Percentiles rank a stretch among this genome's conserved stretches.
These are phyloP conservation scores for Atractosteus spatula DNA, from an alignment of 2,113 vertebrate species.

Conservation along the genomic window DNA sequence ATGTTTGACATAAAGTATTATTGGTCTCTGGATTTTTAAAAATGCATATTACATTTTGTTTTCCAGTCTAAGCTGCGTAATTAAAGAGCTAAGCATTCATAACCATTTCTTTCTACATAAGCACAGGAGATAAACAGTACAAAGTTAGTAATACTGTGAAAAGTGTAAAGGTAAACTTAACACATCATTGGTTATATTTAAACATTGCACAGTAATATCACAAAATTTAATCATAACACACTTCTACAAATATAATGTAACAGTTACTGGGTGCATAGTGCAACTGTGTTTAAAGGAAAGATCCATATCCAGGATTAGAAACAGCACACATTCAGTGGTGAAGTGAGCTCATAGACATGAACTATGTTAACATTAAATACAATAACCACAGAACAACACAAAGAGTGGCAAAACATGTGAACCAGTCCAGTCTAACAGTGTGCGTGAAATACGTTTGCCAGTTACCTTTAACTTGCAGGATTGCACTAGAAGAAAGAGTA, in stretches of 20 bases:
- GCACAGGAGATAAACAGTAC: no score
- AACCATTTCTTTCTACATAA: no score
- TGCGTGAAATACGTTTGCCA: conserved; percentile 53
- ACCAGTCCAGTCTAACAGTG: conserved; percentile 69
- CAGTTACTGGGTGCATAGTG: conserved; percentile 17
- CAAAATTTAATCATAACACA: background rate
- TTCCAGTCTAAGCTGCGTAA: no score
- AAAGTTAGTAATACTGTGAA: no score
- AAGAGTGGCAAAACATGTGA: conserved; percentile 62
- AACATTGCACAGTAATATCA: background rate
- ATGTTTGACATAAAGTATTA: no score
- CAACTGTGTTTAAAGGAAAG: conserved; percentile 4
- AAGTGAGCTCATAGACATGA: background rate
- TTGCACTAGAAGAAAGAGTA: conserved; percentile 65
- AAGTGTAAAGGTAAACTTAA: background rate
- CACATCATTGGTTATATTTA: background rate
- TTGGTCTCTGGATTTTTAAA: no score
- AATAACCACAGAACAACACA: conserved; percentile 80
- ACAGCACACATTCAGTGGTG: conserved; percentile 3
- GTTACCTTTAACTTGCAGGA: conserved; percentile 73
- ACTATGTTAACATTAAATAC: conserved; percentile 60
- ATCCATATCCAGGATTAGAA: background rate
- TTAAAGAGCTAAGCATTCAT: no score
- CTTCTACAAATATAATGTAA: background rate
- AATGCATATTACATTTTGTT: no score